Base-by-base conservation (phyloP, 2,797 vertebrate species). In the Glossophaga mutica region DNA sequence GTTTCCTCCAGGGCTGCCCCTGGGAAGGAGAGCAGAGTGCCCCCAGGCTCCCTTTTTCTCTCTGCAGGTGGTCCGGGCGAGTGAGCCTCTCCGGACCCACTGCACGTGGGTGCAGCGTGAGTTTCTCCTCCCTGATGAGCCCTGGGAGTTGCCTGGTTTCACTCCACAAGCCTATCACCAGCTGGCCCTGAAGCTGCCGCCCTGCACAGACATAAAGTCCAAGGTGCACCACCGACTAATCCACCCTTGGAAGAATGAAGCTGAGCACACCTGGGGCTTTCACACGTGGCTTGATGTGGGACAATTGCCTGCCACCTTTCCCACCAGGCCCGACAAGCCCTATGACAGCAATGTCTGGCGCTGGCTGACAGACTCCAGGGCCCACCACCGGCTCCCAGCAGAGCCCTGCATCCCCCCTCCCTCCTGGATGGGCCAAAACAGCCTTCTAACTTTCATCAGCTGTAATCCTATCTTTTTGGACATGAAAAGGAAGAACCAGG, bases 281-380 rank as follows among this genome's bases (percentile, higher is more conserved):
- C 97, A 97, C 81, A 98, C 96, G 0, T 98, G 98, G 98, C 88
- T 98, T 0, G 97, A 98, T 0, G 91, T 98, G 37, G 97, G 98
- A 14, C 94, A 94, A 7, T 7, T 98, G 94, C 97, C 97, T 0
- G 96, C 98, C 10, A 52, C 97, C 71, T 97, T 98, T 18, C 96
- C 97, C 18, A 18, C 74, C 3, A 96, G 93, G 82, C 96, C 97
- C 0, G 96, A 98, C n/a, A 46, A 4, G 62, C 92, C 96, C 91
- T 98, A 97, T 0, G 96, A 98, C 3, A 98, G 98, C 95, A 97
- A 97, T 0, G 89, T 97, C 11, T 98, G 98, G 98, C 96, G 98
- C 84, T 96, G 91, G 96, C 68, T 98, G 73, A 98, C 95, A 0
- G 22, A 89, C 74, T 1, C 82, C 76, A 1, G 57, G 2, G 87